Evolutionary conservation across 2,797 vertebrate species (phyloP), one percentile per base, ranked within the genome.

Genomic region (Okamejei kenojei): DNA sequence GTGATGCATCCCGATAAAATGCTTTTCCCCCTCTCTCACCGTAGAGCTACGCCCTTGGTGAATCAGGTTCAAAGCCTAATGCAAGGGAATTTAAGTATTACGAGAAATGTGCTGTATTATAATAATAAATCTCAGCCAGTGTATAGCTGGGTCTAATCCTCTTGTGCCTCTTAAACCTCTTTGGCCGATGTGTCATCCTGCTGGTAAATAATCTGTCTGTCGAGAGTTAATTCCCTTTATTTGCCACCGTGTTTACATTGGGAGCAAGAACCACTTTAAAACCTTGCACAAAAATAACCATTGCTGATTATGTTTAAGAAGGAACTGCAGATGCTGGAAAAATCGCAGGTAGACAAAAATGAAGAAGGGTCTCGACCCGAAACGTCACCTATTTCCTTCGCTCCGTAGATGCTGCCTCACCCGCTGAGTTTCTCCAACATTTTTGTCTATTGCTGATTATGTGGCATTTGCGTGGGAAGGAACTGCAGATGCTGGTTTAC

Each of bases 81-180:
- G 73, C 3, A 45, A 38, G 88, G 45, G 90, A 45, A 29, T 73
- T 71, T 65, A 91, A 73, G 71, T 7, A 73, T 91, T 74, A 71
- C 45, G 71, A 91, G 82, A 86, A 86, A 65, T 63, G 82, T 1
- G 11, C 35, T 29, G 23, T 19, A 26, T 29, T 91, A 23, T 54
- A 71, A 91, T 74, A 91, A 91, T 74, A 38, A 38, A 23, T 73
- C 35, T 9, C 65, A 73, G 90, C 35, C 45, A 74, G 65, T 29
- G 35, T 38, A 63, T 65, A 91, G 90, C 65, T 91, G 90, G 90
- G 90, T 73, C 71, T 91, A 91, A 91, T 73, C 90, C 90, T 26
- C 35, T 45, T 17, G 11, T 26, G 17, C 90, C 90, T 65, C 35
- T 73, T 91, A 74, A 86, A 91, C 23, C 68, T 45, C 68, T 73